A percentile compares a stretch with the other conserved stretches of the same genome.
phyloP scores from a whole-genome alignment of 2,113 vertebrate species.

The Falco punctatus region DNA sequence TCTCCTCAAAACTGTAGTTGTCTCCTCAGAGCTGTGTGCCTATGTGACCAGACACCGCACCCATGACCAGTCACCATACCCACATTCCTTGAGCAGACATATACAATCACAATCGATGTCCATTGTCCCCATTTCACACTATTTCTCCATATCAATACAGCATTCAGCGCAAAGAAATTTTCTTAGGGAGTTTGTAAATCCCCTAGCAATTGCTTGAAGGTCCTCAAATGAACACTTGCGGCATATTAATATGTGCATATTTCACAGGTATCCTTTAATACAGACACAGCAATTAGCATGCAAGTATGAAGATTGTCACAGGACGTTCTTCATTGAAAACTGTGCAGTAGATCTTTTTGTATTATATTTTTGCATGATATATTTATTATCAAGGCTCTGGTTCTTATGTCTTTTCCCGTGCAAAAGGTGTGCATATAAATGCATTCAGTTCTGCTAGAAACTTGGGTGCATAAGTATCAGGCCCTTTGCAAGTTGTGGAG shows the following conservation, averaged over 20 bases:
- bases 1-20: too few species aligned
- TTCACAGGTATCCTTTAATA: not conserved
- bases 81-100: too few species aligned
- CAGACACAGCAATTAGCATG: fast-evolving
- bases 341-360: not conserved
- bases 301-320: too few species aligned
- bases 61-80: too few species aligned
- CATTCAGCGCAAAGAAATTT: not conserved
- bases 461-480: not conserved
- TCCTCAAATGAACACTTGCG: not conserved
- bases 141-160: too few species aligned
- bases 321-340: not conserved
- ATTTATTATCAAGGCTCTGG: not conserved
- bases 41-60: too few species aligned
- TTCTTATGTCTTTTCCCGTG: not conserved
- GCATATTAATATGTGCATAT: not conserved
- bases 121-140: too few species aligned
- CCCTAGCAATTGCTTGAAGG: not conserved
- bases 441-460: not conserved
- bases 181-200: not conserved
- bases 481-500: not conserved
- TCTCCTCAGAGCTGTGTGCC: too few species aligned
- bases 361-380: not conserved
- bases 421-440: not conserved
- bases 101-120: too few species aligned